Conservation (phyloP, 2,113 vertebrate genomes). For the Patagioenas fasciata region DNA sequence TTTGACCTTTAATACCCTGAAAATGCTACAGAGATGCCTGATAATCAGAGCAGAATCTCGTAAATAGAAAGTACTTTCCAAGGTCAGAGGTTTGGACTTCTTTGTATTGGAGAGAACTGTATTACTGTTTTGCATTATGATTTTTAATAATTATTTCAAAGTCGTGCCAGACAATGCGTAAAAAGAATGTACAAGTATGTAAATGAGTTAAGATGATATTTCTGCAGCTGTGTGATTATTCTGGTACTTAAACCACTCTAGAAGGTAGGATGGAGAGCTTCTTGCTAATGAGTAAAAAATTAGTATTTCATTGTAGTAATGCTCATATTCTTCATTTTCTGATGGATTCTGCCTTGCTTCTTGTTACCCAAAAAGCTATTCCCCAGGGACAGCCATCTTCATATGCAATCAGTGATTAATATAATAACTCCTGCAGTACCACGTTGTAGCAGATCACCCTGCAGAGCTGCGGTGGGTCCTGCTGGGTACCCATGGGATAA, state of each 20-base stretch:
- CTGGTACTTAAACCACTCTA: neutral
- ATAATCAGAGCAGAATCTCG: neutral
- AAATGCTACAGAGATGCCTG: neutral
- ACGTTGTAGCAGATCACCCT: neutral
- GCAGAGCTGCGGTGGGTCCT: neutral
- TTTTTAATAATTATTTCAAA: neutral
- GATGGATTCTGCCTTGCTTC: neutral
- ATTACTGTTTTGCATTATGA: neutral
- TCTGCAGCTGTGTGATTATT: neutral
- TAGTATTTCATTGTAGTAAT: neutral
- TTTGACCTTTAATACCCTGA: neutral
- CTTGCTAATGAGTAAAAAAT: neutral
- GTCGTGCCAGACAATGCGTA: neutral
- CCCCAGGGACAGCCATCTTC: neutral
- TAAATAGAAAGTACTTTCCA: neutral
- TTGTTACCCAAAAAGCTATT: neutral
- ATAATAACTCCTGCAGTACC: neutral
- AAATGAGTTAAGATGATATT: neutral
- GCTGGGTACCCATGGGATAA: neutral
- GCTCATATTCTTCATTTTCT: neutral
- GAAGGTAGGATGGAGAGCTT: neutral
- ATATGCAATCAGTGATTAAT: neutral
- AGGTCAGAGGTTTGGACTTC: neutral
- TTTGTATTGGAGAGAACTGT: neutral
- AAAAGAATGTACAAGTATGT: neutral